These are phyloP conservation scores for Cassiopea xamachana DNA, from an alignment of 30 jellyfish, hydroid and myxozoan species.

Conservation along the genomic window DNA sequence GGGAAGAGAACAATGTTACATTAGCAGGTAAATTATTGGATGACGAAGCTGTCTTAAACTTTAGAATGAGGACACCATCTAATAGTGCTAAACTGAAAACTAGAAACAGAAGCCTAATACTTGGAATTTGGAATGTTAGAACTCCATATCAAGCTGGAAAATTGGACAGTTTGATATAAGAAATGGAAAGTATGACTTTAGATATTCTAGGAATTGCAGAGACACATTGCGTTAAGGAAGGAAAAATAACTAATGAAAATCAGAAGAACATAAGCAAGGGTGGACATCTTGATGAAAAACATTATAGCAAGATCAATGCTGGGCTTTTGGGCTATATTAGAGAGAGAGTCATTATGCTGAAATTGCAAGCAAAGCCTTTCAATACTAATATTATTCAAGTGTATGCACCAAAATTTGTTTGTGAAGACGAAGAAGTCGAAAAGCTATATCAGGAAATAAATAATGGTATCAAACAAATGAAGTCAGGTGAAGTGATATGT, in stretches of 20 bases:
- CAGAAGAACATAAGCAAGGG: neutral
- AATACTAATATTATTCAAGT: slow-evolving; percentile 4
- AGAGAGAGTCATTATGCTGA: slow-evolving; percentile 4
- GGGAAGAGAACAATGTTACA: slow-evolving; percentile 1
- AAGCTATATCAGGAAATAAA: slow-evolving; percentile 21
- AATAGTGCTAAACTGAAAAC: neutral
- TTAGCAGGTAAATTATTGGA: neutral
- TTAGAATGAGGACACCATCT: neutral
- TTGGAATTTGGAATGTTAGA: slow-evolving; percentile 4
- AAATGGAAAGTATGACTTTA: slow-evolving; percentile 3
- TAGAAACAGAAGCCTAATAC: neutral
- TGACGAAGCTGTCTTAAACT: neutral
- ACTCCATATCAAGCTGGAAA: slow-evolving; percentile 2
- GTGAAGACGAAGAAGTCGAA: slow-evolving; percentile 30
- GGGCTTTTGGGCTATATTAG: slow-evolving; percentile 27
- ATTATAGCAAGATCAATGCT: neutral
- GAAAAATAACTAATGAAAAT: neutral
- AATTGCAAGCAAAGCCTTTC: slow-evolving; percentile 24
- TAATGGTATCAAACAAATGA: slow-evolving; percentile 1
- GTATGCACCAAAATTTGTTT: slow-evolving; percentile 41
- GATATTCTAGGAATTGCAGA: slow-evolving; percentile 35
- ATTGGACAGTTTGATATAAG: neutral
- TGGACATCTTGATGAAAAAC: neutral
- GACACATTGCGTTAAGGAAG: neutral
- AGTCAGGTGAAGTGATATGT: slow-evolving; percentile 20